Percentiles rank a stretch among this genome's conserved stretches.
phyloP scores from a whole-genome alignment of 2,797 vertebrate genomes.

The Intellagama lesueurii region DNA sequence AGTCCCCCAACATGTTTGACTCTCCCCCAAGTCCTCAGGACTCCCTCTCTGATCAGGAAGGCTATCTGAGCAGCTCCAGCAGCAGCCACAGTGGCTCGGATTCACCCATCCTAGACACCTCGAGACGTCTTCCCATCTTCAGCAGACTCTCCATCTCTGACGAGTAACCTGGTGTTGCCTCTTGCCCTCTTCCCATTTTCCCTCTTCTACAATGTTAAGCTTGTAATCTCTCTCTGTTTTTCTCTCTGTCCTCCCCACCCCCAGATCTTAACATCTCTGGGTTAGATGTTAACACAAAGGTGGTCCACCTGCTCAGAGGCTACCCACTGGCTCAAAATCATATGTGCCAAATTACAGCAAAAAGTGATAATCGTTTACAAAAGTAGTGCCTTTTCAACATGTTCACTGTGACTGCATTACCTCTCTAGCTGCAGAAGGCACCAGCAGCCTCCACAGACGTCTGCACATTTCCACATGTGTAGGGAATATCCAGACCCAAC shows the following conservation, averaged over 20 bases:
- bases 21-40: conserved; percentile 93
- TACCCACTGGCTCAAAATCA: conserved; percentile 76
- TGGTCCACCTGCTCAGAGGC: conserved; percentile 74
- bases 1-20: conserved; percentile 93
- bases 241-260: not conserved
- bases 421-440: conserved; percentile 85
- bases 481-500: conserved; percentile 71
- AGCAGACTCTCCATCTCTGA: conserved; percentile 99
- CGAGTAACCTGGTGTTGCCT: conserved; percentile 83
- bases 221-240: conserved; percentile 60
- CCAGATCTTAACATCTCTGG: conserved; percentile 1
- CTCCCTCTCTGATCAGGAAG: conserved; percentile 97
- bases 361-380: conserved; percentile 85
- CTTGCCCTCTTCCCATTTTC: conserved; percentile 51
- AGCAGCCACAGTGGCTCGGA: conserved; percentile 95
- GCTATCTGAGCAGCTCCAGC: conserved; percentile 97
- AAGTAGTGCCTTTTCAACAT: conserved; percentile 83
- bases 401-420: conserved; percentile 85
- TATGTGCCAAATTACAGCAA: conserved; percentile 83
- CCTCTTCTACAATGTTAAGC: conserved; percentile 77
- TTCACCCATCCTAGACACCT: conserved; percentile 94
- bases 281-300: conserved; percentile 71
- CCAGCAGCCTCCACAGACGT: conserved; percentile 78
- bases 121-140: conserved; percentile 97
- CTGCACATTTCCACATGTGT: conserved; percentile 76